A percentile compares a stretch with the other conserved stretches of the same genome.
These are phyloP conservation scores for Heloderma charlesbogerti DNA, from an alignment of 2,113 vertebrate species.

Conservation along the genomic window DNA sequence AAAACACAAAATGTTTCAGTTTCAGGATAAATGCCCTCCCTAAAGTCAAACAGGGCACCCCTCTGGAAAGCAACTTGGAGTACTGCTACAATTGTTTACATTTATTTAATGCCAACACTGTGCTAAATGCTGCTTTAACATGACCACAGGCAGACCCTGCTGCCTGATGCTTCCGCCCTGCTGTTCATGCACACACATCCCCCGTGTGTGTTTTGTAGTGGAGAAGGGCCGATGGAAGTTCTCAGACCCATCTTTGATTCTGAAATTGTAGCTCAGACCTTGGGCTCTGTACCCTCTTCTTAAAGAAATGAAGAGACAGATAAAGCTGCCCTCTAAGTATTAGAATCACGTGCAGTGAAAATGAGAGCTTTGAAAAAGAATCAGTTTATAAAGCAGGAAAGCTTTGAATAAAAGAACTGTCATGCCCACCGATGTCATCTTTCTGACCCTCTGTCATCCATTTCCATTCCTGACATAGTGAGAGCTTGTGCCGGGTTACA, in stretches of 20 bases:
- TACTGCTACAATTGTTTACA: background rate
- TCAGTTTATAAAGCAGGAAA: conserved; percentile 11
- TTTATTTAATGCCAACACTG: background rate
- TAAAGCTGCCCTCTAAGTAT: conserved; percentile 3
- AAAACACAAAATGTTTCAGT: background rate
- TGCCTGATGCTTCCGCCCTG: no score
- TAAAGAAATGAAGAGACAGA: background rate
- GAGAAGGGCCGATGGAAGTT: background rate
- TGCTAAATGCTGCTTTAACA: background rate
- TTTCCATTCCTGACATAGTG: background rate
- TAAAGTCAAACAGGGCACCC: background rate
- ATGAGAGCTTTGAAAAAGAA: background rate
- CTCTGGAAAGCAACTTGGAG: background rate
- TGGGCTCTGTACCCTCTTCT: background rate
- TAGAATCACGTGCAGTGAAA: background rate
- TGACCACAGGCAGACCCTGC: background rate
- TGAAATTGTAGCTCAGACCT: background rate
- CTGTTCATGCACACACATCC: background rate
- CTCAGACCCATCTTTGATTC: background rate
- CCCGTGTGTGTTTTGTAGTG: background rate
- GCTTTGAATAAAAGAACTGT: conserved; percentile 5
- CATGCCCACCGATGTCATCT: background rate
- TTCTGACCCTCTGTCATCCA: conserved; percentile 23
- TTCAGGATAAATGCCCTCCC: background rate
- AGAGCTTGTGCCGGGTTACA: background rate